A percentile compares a stretch with the other conserved stretches of the same genome.
Evolutionary conservation across 2,888 invertebrate genomes (phyloP).

Genomic region (Hofmannophila pseudospretella): DNA sequence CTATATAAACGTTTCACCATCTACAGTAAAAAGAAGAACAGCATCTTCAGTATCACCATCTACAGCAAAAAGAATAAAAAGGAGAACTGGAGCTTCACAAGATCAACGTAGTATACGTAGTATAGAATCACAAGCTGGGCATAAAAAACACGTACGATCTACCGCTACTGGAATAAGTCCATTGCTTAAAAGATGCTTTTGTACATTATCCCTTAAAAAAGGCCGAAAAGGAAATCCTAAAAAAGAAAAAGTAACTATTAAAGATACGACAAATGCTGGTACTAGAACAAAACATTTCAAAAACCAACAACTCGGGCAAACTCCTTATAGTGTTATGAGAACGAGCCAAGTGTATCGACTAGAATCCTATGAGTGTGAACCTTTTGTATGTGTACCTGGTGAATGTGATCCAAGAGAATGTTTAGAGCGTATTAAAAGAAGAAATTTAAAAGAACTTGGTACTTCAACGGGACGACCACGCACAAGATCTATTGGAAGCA

Average conservation of each 20-base stretch:
- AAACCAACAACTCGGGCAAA: no score
- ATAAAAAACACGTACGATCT: slow-evolving; percentile 8
- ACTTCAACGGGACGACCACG: neutral
- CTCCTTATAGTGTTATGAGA: slow-evolving; percentile 3
- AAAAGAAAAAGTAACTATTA: no score
- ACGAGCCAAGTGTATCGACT: slow-evolving; percentile 8
- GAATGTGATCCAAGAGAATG: slow-evolving; percentile 31
- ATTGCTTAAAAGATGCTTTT: slow-evolving; percentile 33
- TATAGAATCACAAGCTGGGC: neutral
- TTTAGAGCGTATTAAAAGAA: slow-evolving; percentile 16
- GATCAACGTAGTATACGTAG: neutral
- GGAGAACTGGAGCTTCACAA: neutral
- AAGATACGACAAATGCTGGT: neutral
- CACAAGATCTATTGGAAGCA: slow-evolving; percentile 1
- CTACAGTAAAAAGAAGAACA: neutral
- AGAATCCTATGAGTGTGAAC: slow-evolving; percentile 27
- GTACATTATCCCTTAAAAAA: slow-evolving; percentile 18
- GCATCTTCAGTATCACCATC: neutral
- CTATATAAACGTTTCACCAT: neutral
- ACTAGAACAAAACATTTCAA: neutral
- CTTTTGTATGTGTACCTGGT: slow-evolving; percentile 29
- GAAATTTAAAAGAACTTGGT: slow-evolving; percentile 1
- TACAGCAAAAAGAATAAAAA: neutral
- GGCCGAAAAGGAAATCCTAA: no score
- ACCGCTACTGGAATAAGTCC: slow-evolving; percentile 17